Evolutionary conservation across 2,113 vertebrate genomes (phyloP).

Genomic region (Geococcyx californianus): DNA sequence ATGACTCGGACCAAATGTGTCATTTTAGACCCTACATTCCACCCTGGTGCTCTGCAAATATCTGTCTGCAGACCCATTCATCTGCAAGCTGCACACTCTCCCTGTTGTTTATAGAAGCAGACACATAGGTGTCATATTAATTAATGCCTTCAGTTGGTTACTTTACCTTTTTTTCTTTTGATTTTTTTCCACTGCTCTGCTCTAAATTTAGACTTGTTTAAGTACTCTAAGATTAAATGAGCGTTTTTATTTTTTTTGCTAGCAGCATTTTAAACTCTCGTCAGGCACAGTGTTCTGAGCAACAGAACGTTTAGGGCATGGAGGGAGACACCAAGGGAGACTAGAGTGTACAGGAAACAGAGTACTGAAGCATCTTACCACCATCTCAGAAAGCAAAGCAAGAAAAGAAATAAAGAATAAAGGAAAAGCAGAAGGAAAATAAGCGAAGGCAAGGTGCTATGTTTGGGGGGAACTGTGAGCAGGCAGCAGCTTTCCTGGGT

Average conservation of each 20-base stretch:
- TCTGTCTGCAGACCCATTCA: background rate
- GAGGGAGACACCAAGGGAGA: background rate
- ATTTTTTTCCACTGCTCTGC: background rate
- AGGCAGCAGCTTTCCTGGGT: background rate
- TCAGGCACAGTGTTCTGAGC: background rate
- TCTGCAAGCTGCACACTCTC: background rate
- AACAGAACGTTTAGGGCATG: background rate
- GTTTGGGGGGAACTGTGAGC: background rate
- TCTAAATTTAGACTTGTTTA: conserved; percentile 57
- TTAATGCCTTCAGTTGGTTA: background rate
- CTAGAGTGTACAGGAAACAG: background rate
- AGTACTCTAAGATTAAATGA: conserved; percentile 6
- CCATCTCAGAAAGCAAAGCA: background rate
- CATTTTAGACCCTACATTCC: background rate
- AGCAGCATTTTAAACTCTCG: conserved; percentile 3
- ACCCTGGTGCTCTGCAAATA: background rate
- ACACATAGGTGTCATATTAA: conserved; percentile 9
- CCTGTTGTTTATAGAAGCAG: background rate
- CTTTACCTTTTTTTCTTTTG: background rate
- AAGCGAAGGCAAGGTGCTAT: background rate
- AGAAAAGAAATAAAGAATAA: background rate
- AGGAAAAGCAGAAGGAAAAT: background rate
- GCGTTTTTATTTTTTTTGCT: background rate
- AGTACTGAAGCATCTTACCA: background rate
- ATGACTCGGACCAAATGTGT: fast-evolving